A percentile compares a stretch with the other conserved stretches of the same genome.
Evolutionary conservation across 2,888 invertebrate genomes (phyloP).

Genomic region (Crematogaster levior): DNA sequence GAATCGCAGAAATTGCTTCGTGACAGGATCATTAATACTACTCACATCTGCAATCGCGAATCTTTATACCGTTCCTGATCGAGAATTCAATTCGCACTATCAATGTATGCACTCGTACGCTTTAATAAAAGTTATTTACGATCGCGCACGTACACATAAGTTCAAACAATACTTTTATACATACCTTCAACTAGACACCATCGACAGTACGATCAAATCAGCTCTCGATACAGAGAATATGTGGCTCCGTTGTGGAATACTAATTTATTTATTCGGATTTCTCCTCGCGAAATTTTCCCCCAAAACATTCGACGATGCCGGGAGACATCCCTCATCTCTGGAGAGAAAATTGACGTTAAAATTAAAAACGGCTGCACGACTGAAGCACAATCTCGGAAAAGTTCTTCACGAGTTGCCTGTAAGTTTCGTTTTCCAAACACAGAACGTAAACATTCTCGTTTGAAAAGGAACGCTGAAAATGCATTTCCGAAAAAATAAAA

Average conservation of each 20-base stretch:
- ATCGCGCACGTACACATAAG: background rate
- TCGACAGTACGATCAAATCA: constrained; percentile 3
- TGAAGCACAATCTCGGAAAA: constrained; percentile 51
- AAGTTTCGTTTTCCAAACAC: background rate
- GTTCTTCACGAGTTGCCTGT: constrained; percentile 40
- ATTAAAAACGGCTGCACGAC: constrained; percentile 32
- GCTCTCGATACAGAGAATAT: background rate
- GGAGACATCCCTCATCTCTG: background rate
- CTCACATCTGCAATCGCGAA: background rate
- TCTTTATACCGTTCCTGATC: constrained; percentile 25
- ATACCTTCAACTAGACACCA: background rate
- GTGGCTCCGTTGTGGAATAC: constrained; percentile 1
- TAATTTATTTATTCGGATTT: constrained; percentile 21
- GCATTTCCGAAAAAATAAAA: background rate
- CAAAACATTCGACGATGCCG: background rate
- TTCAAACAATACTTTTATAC: constrained; percentile 4
- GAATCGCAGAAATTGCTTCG: background rate
- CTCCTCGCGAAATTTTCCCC: background rate
- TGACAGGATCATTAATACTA: background rate
- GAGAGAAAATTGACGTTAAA: constrained; percentile 42
- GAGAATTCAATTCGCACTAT: constrained; percentile 7
- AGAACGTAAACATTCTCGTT: background rate
- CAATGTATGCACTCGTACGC: background rate
- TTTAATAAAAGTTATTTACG: constrained; percentile 27
- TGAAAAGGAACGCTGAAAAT: background rate